A percentile compares a stretch with the other conserved stretches of the same genome.
Conservation (phyloP, 2,888 invertebrate genomes). For the Cryptus armator region DNA sequence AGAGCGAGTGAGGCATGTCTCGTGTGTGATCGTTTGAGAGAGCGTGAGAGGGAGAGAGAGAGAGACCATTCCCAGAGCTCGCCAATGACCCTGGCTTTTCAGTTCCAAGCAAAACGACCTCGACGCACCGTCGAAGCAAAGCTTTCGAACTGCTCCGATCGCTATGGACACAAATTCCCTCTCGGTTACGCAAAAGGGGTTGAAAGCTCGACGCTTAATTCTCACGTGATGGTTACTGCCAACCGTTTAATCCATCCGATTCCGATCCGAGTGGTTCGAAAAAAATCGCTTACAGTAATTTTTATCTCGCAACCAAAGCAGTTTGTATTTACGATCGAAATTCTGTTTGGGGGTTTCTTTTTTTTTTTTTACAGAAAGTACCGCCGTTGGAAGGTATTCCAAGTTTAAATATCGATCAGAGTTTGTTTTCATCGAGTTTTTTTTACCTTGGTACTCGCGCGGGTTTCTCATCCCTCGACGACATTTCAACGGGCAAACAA, state of each 20-base stretch:
- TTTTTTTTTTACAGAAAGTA: neutral
- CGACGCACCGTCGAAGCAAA: constrained; percentile 21
- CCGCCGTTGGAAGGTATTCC: neutral
- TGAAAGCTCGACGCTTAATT: constrained; percentile 41
- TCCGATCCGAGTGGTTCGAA: neutral
- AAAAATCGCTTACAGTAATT: neutral
- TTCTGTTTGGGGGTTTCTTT: neutral
- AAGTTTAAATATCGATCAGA: constrained; percentile 56
- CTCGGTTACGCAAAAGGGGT: constrained; percentile 32
- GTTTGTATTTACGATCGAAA: neutral
- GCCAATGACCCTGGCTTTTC: constrained; percentile 54
- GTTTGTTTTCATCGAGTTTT: constrained; percentile 33
- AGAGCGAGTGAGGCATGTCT: constrained; percentile 2
- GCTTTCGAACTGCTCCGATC: constrained; percentile 25
- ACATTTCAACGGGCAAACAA: constrained; percentile 75
- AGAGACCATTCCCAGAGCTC: constrained; percentile 16
- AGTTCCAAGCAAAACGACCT: constrained; percentile 46
- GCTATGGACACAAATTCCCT: constrained; percentile 31
- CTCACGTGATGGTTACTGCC: constrained; percentile 25
- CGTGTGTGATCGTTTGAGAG: constrained; percentile 36
- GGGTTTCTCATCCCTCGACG: constrained; percentile 66
- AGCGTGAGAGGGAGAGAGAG: neutral
- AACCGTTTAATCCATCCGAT: constrained; percentile 37
- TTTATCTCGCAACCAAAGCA: neutral
- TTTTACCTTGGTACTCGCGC: constrained; percentile 9